Percentiles rank a stretch among this genome's conserved stretches.
Evolutionary conservation across 2,113 vertebrate genomes (phyloP).

Genomic region (Pan troglodytes): NHGRI_mPanTro3-v2.1_pri NC_072412.2:110098001-110098500

Average conservation of each 20-base stretch:
- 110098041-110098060: neutral
- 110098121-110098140: neutral
- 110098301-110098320: neutral
- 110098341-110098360: neutral
- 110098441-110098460: neutral
- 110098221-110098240: neutral
- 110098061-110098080: neutral
- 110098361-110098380: neutral
- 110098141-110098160: neutral
- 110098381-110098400: neutral
- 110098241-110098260: rapidly evolving
- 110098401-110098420: neutral
- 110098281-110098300: neutral
- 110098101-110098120: neutral
- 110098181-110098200: neutral
- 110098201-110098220: neutral
- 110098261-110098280: neutral
- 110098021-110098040: neutral
- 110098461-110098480: neutral
- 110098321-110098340: neutral
- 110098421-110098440: rapidly evolving
- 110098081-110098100: neutral
- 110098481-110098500: too few species aligned
- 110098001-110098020: neutral
- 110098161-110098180: neutral